phyloP scores from a whole-genome alignment of 2,888 invertebrate species.

The Xestia xanthographa region DNA sequence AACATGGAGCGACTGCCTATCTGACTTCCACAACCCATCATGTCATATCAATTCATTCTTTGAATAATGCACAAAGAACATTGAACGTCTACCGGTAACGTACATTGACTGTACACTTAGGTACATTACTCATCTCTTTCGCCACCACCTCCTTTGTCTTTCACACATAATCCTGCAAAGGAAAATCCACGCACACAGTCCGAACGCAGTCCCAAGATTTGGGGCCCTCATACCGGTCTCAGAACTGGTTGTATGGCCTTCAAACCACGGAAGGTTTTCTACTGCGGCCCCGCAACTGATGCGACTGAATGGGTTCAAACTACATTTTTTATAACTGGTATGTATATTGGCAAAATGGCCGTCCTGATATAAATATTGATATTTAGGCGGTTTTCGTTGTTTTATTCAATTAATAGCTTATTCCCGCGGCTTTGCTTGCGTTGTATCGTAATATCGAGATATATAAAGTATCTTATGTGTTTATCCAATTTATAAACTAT shows the following conservation, averaged over 20 bases:
- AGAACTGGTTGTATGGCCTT: constrained; percentile 86
- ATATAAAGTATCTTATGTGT: background rate
- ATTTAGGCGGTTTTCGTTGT: constrained; percentile 16
- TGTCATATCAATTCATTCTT: too few relatives aligned
- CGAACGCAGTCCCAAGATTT: constrained; percentile 51
- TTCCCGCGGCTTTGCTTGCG: background rate
- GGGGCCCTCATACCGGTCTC: constrained; percentile 77
- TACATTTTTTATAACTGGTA: constrained; percentile 50
- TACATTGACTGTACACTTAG: too few relatives aligned
- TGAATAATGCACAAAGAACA: background rate
- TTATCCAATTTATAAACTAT: too few relatives aligned
- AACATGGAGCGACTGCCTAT: too few relatives aligned
- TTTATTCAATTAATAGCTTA: background rate
- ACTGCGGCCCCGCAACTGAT: constrained; percentile 77
- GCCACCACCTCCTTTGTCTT: background rate
- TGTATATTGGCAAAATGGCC: constrained; percentile 52
- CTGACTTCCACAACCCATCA: too few relatives aligned
- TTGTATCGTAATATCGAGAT: too few relatives aligned
- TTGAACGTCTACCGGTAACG: background rate
- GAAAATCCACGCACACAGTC: constrained; percentile 44
- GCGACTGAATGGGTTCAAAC: constrained; percentile 59
- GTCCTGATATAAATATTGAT: constrained; percentile 44
- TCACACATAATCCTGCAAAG: constrained; percentile 41
- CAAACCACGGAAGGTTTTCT: constrained; percentile 83
- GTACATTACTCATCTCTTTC: too few relatives aligned